These are phyloP conservation scores for Antennarius striatus DNA, from an alignment of 2,113 vertebrate species.

Conservation along the genomic window DNA sequence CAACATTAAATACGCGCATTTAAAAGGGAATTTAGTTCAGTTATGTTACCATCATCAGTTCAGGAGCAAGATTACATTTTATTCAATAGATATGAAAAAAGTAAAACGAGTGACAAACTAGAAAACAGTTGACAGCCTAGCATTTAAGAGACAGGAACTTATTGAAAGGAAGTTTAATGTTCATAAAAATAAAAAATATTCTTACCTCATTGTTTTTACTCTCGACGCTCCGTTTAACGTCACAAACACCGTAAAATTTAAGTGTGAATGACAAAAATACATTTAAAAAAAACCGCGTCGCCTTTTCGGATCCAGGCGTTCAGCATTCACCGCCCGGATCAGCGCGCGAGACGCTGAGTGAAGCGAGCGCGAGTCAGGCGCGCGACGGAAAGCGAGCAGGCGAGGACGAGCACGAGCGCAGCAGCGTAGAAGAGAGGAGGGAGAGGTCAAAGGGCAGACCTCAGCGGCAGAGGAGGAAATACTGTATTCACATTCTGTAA, in stretches of 20 bases:
- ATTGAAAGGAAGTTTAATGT: background rate
- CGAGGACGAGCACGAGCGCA: background rate
- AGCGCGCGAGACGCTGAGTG: background rate
- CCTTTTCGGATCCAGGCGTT: fast-evolving
- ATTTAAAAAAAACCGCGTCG: background rate
- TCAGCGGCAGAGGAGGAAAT: background rate
- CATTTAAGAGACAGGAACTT: background rate
- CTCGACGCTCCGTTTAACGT: background rate
- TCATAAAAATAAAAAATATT: background rate
- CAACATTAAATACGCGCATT: background rate
- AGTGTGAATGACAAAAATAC: background rate
- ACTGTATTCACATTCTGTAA: too few species aligned
- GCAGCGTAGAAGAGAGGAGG: constrained; percentile 7
- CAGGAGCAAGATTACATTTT: too few species aligned
- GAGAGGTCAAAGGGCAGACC: background rate
- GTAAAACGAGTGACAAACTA: too few species aligned
- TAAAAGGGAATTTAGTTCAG: too few species aligned
- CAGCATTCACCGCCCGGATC: background rate
- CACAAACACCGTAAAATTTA: background rate
- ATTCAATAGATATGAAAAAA: too few species aligned
- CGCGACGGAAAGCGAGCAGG: constrained; percentile 14
- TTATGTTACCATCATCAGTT: too few species aligned
- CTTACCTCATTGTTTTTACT: constrained; percentile 43
- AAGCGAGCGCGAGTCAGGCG: constrained; percentile 13
- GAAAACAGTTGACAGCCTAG: too few species aligned